These are phyloP conservation scores for Pachycephala philippinensis DNA, from an alignment of 2,113 vertebrate genomes.

Conservation along the genomic window DNA sequence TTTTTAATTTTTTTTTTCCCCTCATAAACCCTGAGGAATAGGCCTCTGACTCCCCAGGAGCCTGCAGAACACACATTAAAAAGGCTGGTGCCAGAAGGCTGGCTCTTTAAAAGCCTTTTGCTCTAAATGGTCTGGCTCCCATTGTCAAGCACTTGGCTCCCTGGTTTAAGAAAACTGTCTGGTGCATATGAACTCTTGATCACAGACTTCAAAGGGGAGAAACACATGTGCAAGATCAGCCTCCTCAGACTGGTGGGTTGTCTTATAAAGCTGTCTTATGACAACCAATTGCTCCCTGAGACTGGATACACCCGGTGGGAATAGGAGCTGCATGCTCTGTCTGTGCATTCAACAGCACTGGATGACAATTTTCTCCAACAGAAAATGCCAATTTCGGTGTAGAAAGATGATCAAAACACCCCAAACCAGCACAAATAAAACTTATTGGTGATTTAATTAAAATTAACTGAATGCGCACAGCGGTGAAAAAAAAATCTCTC, in stretches of 20 bases:
- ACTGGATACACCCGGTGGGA: not conserved
- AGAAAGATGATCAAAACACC: not conserved
- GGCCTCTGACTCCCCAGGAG: not conserved
- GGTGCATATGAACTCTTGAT: slow-evolving; percentile 22
- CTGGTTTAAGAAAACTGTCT: slow-evolving; percentile 1
- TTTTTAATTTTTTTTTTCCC: not conserved
- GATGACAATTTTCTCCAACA: not conserved
- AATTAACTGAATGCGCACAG: not conserved
- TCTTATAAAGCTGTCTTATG: not conserved
- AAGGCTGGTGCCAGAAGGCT: not conserved
- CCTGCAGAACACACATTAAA: not conserved
- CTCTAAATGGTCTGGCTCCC: not conserved
- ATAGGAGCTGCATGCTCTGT: not conserved
- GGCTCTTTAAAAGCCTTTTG: not conserved
- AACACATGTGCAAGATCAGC: slow-evolving; percentile 38
- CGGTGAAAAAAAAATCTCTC: not conserved
- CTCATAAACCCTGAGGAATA: not conserved
- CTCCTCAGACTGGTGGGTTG: not conserved
- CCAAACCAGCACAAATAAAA: not conserved
- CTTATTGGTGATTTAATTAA: not conserved
- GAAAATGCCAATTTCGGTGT: not conserved
- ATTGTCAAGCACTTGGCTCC: slow-evolving; percentile 9
- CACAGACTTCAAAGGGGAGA: slow-evolving; percentile 55
- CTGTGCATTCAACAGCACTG: not conserved
- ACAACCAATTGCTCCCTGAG: not conserved